These are phyloP conservation scores for Drepana arcuata DNA, from an alignment of 1,140 invertebrate genomes.

Conservation along the genomic window DNA sequence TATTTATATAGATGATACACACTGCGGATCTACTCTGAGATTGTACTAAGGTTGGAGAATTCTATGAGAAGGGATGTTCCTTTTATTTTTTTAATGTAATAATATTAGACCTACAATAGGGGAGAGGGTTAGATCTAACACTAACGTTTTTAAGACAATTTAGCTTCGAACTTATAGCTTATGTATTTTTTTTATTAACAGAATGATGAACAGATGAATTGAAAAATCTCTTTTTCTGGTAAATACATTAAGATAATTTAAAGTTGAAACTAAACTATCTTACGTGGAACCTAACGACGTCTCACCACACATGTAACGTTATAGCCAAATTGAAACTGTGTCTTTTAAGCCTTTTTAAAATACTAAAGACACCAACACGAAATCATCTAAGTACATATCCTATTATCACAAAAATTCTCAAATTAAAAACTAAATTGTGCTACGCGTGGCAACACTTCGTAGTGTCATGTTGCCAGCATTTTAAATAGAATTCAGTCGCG, in stretches of 20 bases:
- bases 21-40: too few relatives aligned
- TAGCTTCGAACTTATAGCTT: constrained; percentile 47
- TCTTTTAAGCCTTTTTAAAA: constrained; percentile 44
- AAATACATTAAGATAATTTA: too few relatives aligned
- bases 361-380: constrained; percentile 15
- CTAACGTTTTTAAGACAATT: constrained; percentile 37
- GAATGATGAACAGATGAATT: constrained; percentile 11
- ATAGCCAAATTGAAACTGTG: constrained; percentile 31
- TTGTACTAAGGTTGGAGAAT: too few relatives aligned
- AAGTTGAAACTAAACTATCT: constrained; percentile 50
- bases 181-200: constrained; percentile 11
- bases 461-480: constrained; percentile 25
- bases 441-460: constrained; percentile 27
- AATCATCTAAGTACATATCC: constrained; percentile 44
- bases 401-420: constrained; percentile 63
- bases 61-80: constrained; percentile 7
- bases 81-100: constrained; percentile 11
- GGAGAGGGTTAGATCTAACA: constrained; percentile 28
- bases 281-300: constrained; percentile 56
- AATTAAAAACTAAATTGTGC: constrained; percentile 60
- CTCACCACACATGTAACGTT: constrained; percentile 71
- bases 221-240: constrained; percentile 5
- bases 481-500: constrained; percentile 25
- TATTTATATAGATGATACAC: too few relatives aligned
- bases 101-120: constrained; percentile 13